Evolutionary conservation across 2,888 invertebrate species (phyloP).

Genomic region (Polydrusus tereticollis): DNA sequence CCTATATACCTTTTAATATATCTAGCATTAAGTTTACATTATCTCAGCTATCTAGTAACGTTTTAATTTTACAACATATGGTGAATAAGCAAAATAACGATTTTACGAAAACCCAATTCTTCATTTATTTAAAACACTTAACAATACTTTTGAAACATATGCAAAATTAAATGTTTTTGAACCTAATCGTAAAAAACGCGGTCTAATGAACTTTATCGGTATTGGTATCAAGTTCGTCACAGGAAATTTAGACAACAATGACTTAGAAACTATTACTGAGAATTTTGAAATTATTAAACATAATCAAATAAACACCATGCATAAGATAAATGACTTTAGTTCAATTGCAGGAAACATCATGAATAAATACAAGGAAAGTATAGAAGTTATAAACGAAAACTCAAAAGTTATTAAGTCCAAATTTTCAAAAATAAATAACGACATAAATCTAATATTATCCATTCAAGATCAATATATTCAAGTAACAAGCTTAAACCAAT

Average conservation of each 20-base stretch:
- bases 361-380: too few species aligned
- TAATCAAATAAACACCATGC: conserved; percentile 13
- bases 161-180: conserved; percentile 20
- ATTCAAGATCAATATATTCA: too few species aligned
- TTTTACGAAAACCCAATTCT: conserved; percentile 1
- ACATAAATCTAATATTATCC: too few species aligned
- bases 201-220: too few species aligned
- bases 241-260: too few species aligned
- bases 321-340: neutral
- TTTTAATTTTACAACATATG: conserved; percentile 18
- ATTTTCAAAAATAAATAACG: too few species aligned
- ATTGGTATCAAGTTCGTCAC: conserved; percentile 27
- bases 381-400: neutral
- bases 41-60: conserved; percentile 8
- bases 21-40: conserved; percentile 5
- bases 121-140: conserved; percentile 1
- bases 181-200: conserved; percentile 5
- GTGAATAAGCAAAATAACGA: conserved; percentile 19
- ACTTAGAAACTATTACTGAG: conserved; percentile 12
- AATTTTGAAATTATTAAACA: conserved; percentile 12
- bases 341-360: neutral
- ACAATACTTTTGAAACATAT: conserved; percentile 11
- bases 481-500: too few species aligned
- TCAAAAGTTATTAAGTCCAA: neutral
- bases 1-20: conserved; percentile 32